Conservation (phyloP, 2,797 vertebrate species). For the Sebastes oblongus region DNA sequence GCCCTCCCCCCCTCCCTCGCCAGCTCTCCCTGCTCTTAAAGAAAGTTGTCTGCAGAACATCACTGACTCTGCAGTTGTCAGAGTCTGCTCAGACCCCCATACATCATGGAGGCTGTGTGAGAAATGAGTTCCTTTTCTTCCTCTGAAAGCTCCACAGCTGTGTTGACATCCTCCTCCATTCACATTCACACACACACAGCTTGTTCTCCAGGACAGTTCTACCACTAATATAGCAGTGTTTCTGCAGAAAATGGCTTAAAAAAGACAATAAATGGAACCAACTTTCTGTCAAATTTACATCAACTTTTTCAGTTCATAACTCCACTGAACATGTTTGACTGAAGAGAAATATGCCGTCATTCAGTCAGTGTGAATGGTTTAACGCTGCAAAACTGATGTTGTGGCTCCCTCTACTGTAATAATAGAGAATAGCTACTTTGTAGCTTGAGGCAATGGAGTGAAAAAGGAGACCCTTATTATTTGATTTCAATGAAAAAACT, state of each 20-base stretch:
- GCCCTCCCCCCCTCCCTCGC: neutral
- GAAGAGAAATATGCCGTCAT: neutral
- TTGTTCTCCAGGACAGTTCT: neutral
- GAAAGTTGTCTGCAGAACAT: constrained; percentile 67
- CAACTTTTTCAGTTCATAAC: neutral
- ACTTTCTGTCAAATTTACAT: neutral
- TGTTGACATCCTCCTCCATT: constrained; percentile 2
- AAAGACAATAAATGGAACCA: neutral
- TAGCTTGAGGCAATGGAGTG: neutral
- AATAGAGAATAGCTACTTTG: neutral
- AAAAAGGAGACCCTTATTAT: neutral
- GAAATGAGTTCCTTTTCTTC: constrained; percentile 32
- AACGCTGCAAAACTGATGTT: neutral
- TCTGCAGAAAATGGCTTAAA: neutral
- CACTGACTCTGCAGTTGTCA: constrained; percentile 59
- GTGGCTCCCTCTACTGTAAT: constrained; percentile 45
- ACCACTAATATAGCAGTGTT: neutral
- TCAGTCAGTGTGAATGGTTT: neutral
- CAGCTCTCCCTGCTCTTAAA: neutral
- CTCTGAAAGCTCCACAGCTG: constrained; percentile 6
- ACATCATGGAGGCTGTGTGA: constrained; percentile 50
- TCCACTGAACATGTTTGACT: neutral
- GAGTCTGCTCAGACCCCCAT: constrained; percentile 31
- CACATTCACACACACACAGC: neutral
- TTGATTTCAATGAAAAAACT: neutral